Conservation (phyloP, 1,140 invertebrate genomes). For the Euglossa dilemma region DNA sequence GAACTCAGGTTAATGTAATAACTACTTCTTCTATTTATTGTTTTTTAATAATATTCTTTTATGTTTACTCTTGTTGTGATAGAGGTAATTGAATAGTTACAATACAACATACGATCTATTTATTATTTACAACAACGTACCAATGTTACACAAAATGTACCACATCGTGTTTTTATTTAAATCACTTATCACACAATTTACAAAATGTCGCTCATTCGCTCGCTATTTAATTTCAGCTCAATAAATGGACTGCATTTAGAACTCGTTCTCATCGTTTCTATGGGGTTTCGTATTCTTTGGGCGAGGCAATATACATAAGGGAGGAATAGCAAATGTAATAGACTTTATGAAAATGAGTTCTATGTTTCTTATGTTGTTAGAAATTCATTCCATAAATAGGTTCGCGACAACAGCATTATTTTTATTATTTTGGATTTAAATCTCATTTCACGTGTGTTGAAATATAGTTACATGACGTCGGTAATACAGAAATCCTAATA, state of each 20-base stretch:
- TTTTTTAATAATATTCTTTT: too few relatives aligned
- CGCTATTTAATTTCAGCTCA: slow-evolving; percentile 35
- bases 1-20: too few relatives aligned
- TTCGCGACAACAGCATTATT: background rate
- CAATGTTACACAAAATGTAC: slow-evolving; percentile 67
- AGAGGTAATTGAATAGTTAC: background rate
- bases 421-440: background rate
- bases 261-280: slow-evolving; percentile 22
- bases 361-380: background rate
- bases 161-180: slow-evolving; percentile 64
- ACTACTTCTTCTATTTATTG: too few relatives aligned
- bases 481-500: too few relatives aligned
- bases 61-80: too few relatives aligned
- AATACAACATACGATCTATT: slow-evolving; percentile 72
- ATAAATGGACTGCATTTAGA: slow-evolving; percentile 46
- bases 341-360: background rate
- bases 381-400: background rate
- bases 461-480: too few relatives aligned
- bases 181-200: slow-evolving; percentile 73
- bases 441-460: background rate
- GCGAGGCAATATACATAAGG: background rate
- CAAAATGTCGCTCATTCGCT: slow-evolving; percentile 65
- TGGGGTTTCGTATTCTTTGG: background rate
- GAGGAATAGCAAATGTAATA: background rate
- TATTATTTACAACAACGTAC: slow-evolving; percentile 76